Percentiles rank a stretch among this genome's conserved stretches.
Evolutionary conservation across 2,113 vertebrate genomes (phyloP).

Genomic region (Henicopernis longicauda): DNA sequence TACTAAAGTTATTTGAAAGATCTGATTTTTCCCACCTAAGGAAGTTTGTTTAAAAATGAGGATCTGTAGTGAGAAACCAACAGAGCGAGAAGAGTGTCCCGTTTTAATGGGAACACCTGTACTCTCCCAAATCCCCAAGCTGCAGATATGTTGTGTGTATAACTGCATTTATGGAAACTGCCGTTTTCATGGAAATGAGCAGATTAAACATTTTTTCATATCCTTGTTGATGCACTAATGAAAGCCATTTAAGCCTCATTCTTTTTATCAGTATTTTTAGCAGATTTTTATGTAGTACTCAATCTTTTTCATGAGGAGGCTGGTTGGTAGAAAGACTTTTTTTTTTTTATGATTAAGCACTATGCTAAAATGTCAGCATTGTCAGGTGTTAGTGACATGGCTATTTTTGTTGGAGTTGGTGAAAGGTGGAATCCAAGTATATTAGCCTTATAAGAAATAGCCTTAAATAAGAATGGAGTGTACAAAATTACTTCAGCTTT

Average conservation of each 20-base stretch:
- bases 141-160: not conserved
- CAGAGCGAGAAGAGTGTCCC: not conserved
- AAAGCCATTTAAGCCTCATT: slow-evolving; percentile 58
- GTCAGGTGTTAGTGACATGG: slow-evolving; percentile 14
- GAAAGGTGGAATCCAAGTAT: slow-evolving; percentile 38
- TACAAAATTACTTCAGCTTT: slow-evolving; percentile 39
- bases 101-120: not conserved
- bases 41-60: not conserved
- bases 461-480: slow-evolving; percentile 64
- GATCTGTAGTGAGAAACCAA: not conserved
- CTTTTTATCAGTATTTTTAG: slow-evolving; percentile 52
- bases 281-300: slow-evolving; percentile 7
- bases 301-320: slow-evolving; percentile 2
- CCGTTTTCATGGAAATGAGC: not conserved
- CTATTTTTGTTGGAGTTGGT: slow-evolving; percentile 21
- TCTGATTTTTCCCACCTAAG: not conserved
- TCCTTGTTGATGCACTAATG: slow-evolving; percentile 49
- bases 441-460: slow-evolving; percentile 68
- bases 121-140: not conserved
- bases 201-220: not conserved
- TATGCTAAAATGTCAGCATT: not conserved
- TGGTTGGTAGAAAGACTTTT: not conserved
- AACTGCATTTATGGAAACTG: not conserved
- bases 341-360: not conserved
- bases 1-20: not conserved